A percentile compares a stretch with the other conserved stretches of the same genome.
Evolutionary conservation across 2,888 invertebrate species (phyloP).

Genomic region (Stenotaenia linearis): DNA sequence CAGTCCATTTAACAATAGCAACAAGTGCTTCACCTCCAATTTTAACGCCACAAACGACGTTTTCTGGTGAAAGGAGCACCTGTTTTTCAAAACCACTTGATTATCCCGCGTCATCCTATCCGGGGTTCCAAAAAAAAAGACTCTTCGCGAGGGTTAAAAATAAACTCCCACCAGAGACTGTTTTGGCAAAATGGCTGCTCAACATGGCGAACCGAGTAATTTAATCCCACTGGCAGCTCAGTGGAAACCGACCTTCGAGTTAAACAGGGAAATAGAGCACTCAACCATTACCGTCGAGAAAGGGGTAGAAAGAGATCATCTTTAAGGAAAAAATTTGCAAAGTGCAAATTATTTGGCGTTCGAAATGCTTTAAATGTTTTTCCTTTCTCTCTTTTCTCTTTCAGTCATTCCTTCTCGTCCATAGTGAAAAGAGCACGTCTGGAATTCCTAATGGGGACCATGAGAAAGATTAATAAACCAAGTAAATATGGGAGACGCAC

Average conservation of each 20-base stretch:
- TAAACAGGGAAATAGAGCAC: slow-evolving; percentile 22
- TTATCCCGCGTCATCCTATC: background rate
- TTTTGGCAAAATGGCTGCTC: background rate
- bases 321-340: background rate
- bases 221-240: background rate
- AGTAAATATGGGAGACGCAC: slow-evolving; percentile 8
- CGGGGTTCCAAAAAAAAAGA: background rate
- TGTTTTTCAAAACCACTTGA: slow-evolving; percentile 8
- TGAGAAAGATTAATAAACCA: slow-evolving; percentile 6
- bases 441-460: slow-evolving; percentile 7
- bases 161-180: background rate
- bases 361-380: background rate
- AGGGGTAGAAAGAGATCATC: background rate
- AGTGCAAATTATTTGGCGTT: background rate
- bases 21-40: background rate
- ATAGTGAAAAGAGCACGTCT: slow-evolving; percentile 6
- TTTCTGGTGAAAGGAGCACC: background rate
- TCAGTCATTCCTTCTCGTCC: background rate
- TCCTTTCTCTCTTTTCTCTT: background rate
- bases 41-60: background rate
- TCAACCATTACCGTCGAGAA: background rate
- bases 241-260: background rate
- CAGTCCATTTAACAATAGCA: background rate
- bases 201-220: background rate
- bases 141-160: background rate